These are phyloP conservation scores for Saguinus imperator DNA, from an alignment of 2,113 vertebrate species.

Conservation along the genomic window DNA sequence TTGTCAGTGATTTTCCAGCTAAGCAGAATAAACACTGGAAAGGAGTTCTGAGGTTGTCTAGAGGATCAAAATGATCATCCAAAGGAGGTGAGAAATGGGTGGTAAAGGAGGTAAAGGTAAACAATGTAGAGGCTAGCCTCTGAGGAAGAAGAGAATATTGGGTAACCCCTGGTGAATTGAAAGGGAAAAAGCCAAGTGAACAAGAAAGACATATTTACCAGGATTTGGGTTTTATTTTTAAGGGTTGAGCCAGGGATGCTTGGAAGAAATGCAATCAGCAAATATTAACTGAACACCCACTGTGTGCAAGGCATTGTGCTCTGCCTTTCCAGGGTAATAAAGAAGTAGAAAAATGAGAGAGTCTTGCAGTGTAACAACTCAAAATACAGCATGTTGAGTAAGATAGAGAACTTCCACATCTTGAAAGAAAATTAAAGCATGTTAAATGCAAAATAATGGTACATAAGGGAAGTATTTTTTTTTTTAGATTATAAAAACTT, in stretches of 20 bases:
- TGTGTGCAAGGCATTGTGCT: background rate
- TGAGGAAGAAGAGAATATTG: background rate
- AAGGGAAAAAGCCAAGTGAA: too few relatives aligned
- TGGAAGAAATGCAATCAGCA: background rate
- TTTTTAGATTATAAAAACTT: slow-evolving; percentile 62
- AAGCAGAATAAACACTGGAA: slow-evolving; percentile 34
- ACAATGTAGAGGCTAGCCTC: background rate
- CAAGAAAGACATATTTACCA: background rate
- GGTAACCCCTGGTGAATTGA: background rate
- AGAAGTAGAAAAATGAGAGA: background rate
- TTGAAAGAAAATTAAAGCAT: background rate
- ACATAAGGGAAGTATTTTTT: background rate
- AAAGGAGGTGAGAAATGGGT: background rate
- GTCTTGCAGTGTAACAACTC: background rate
- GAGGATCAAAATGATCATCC: background rate
- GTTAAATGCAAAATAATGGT: background rate
- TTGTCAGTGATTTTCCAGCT: slow-evolving; percentile 12
- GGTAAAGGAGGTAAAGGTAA: background rate
- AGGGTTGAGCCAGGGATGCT: background rate
- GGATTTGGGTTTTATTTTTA: background rate
- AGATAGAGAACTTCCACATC: background rate
- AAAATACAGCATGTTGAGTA: background rate
- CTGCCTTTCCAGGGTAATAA: background rate
- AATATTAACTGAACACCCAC: background rate
- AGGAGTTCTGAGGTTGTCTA: background rate